Evolutionary conservation across 1,140 invertebrate genomes (phyloP).

Genomic region (Periplaneta americana): DNA sequence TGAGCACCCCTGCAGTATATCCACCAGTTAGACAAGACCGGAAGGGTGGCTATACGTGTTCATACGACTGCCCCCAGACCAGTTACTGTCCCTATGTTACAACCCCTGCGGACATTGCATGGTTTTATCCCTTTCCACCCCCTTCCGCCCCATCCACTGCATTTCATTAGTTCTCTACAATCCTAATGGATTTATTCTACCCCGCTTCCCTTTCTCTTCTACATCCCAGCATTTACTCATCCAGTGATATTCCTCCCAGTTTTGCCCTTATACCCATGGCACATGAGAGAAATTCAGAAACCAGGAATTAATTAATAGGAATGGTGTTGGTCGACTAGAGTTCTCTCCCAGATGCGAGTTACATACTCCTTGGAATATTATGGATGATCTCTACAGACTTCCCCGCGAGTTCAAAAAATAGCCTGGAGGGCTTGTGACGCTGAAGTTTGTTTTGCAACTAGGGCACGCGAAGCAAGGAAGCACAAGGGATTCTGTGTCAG

Average conservation of each 20-base stretch:
- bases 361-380: neutral
- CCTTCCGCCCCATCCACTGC: neutral
- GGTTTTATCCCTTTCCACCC: too few species aligned
- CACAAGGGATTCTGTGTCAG: too few species aligned
- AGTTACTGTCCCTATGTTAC: too few species aligned
- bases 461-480: neutral
- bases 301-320: neutral
- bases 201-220: neutral
- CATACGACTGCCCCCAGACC: too few species aligned
- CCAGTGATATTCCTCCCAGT: neutral
- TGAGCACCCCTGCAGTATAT: neutral
- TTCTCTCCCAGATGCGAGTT: too few species aligned
- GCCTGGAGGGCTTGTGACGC: neutral
- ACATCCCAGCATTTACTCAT: neutral
- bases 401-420: neutral
- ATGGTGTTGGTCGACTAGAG: neutral
- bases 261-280: neutral
- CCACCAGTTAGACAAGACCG: neutral
- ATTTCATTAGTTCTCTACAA: neutral
- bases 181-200: neutral
- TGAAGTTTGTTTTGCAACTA: neutral
- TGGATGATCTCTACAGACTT: neutral
- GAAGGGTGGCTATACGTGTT: too few species aligned
- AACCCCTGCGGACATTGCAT: too few species aligned
- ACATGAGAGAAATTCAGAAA: too few species aligned